A percentile compares a stretch with the other conserved stretches of the same genome.
Evolutionary conservation across 2,888 invertebrate species (phyloP).

Genomic region (Hirtodrosophila alboralis): DNA sequence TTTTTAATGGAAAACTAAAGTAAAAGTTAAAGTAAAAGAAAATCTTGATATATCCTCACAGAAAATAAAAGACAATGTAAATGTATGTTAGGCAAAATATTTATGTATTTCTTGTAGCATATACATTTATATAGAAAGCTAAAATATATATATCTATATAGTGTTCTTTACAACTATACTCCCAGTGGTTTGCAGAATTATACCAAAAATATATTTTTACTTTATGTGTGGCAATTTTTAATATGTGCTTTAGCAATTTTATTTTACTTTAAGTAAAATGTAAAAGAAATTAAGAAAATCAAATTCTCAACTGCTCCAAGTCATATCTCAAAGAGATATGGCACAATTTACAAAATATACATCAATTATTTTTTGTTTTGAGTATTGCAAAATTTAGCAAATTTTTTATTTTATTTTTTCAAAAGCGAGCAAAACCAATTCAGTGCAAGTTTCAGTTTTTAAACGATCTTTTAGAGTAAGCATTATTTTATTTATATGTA

Average conservation of each 20-base stretch:
- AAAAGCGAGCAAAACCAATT: constrained; percentile 58
- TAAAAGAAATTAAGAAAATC: constrained; percentile 41
- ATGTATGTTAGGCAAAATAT: constrained; percentile 68
- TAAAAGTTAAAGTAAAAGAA: no score
- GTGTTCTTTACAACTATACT: constrained; percentile 65
- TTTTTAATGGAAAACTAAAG: constrained; percentile 62
- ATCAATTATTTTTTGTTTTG: constrained; percentile 12
- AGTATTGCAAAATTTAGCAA: constrained; percentile 71
- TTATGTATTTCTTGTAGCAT: constrained; percentile 60
- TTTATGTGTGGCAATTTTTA: constrained; percentile 82
- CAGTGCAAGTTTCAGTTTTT: constrained; percentile 72
- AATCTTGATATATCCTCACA: constrained; percentile 38
- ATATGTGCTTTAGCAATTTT: constrained; percentile 74
- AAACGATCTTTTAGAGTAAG: constrained; percentile 68
- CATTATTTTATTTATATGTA: constrained; percentile 78
- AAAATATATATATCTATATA: constrained; percentile 45
- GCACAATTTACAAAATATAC: constrained; percentile 23
- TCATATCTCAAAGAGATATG: constrained; percentile 68
- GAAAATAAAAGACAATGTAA: constrained; percentile 57
- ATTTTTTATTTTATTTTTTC: constrained; percentile 61
- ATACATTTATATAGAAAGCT: constrained; percentile 36
- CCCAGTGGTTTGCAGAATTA: constrained; percentile 79
- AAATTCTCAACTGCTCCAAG: constrained; percentile 44
- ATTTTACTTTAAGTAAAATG: constrained; percentile 76
- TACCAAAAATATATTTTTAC: constrained; percentile 78